These are phyloP conservation scores for Silurus lanzhouensis DNA, from an alignment of 2,797 vertebrate species.

Conservation along the genomic window DNA sequence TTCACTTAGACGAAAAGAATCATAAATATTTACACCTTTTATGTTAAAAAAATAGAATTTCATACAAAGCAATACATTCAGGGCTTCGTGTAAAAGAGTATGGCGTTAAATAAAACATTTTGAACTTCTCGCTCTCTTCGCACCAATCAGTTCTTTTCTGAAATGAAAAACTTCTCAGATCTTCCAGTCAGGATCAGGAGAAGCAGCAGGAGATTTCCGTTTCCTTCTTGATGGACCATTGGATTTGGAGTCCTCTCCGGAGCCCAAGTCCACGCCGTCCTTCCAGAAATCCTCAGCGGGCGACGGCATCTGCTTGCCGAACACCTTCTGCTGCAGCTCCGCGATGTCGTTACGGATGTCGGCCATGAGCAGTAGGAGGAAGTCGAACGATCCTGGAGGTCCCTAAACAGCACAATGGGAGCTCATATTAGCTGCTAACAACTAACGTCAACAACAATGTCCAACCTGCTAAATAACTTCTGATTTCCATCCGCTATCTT, in stretches of 20 bases:
- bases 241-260: conserved; percentile 86
- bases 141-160: not conserved
- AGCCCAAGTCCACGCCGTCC: conserved; percentile 83
- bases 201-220: conserved; percentile 70
- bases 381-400: conserved; percentile 94
- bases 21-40: conserved; percentile 59
- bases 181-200: conserved; percentile 68
- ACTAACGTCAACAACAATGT: not conserved
- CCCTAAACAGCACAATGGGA: conserved; percentile 74
- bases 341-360: conserved; percentile 94
- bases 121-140: conserved; percentile 47
- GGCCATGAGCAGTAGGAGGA: conserved; percentile 93
- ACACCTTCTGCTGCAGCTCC: conserved; percentile 88
- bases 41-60: conserved; percentile 83
- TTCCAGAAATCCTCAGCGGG: conserved; percentile 84
- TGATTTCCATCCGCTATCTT: not conserved
- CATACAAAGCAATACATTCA: conserved; percentile 65
- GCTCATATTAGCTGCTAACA: not conserved
- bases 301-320: conserved; percentile 77
- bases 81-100: conserved; percentile 56
- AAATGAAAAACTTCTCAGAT: conserved; percentile 51
- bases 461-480: not conserved
- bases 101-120: conserved; percentile 71
- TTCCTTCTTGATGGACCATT: conserved; percentile 71
- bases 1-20: conserved; percentile 54